Conservation (phyloP, 2,113 vertebrate genomes). For the Ciconia boyciana region DNA sequence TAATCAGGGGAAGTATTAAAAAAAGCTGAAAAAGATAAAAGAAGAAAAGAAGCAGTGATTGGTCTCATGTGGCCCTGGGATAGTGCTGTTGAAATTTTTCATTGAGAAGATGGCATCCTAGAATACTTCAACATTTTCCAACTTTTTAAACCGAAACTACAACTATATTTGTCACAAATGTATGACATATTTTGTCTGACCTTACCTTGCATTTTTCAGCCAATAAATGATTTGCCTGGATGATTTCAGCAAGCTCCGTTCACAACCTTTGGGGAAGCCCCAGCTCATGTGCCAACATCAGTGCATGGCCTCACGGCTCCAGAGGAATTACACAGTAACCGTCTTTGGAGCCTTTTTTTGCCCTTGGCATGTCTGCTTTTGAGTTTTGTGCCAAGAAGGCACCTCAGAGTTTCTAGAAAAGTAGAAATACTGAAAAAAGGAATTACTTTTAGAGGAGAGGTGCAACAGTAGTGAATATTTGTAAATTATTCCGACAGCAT, state of each 20-base stretch:
- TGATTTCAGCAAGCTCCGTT: neutral
- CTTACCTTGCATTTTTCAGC: neutral
- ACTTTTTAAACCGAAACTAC: neutral
- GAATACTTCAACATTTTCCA: neutral
- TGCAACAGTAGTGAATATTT: neutral
- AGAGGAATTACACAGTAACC: neutral
- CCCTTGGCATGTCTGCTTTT: neutral
- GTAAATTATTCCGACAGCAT: neutral
- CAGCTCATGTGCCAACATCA: neutral
- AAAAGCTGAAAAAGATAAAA: neutral
- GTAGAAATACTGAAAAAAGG: neutral
- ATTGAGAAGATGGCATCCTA: neutral
- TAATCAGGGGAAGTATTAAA: neutral
- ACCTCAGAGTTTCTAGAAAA: neutral
- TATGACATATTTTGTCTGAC: neutral
- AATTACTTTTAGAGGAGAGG: neutral
- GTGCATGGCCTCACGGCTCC: rapidly evolving
- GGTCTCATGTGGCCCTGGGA: neutral
- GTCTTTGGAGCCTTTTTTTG: neutral
- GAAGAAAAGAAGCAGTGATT: neutral
- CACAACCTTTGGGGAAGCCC: neutral
- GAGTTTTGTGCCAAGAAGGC: neutral
- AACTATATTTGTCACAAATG: neutral
- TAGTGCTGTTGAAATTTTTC: neutral
- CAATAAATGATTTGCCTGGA: neutral